Base-by-base conservation (phyloP, 2,797 vertebrate genomes). In the Fistularia commersonii region DNA sequence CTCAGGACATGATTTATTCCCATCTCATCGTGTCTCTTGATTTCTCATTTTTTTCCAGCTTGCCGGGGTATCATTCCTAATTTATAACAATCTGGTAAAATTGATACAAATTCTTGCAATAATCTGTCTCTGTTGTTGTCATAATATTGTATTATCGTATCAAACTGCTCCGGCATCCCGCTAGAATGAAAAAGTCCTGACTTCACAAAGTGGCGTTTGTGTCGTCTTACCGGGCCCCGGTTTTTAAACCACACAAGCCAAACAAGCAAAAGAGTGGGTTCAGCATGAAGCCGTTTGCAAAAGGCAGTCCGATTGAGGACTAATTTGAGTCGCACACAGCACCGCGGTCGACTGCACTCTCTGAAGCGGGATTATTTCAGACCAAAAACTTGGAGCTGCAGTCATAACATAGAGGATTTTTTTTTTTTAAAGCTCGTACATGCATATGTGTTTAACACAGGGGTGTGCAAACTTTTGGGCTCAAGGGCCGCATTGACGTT, bases 201-300 rank as follows among this genome's bases (percentile, higher is more conserved):
- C 43, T 62, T 55, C 45, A 69, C 51, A 62, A 65, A 61, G 62
- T 47, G 11, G 48, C 34, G 51, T 61, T 67, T 77, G 72, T 72
- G 76, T 77, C 48, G 49, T 35, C 58, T 78, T 76, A 72, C 68
- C 39, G 42, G 13, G 6, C 12, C 66, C 67, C 57, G 61, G 57
- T 23, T 23, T 33, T 44, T 3, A 57, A 76, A 64, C 55, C 54
- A 54, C 61, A 45, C 14, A 11, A 38, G 54, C 44, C 65, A 41
- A 48, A n/a, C 48, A 37, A 61, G 56, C 48, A 57, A 36, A 36
- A 23, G 23, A 23, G 23, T 23, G 23, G 23, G 23, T 23, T 23
- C 4, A 23, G 23, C 23, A 4, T 23, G 23, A 23, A 23, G 23
- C 23, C 23, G 23, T 23, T 23, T 23, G 4, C 23, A 23, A 23